Percentiles rank a stretch among this genome's conserved stretches.
Conservation (phyloP, 2,113 vertebrate species). For the Trochalopteron elliotii region DNA sequence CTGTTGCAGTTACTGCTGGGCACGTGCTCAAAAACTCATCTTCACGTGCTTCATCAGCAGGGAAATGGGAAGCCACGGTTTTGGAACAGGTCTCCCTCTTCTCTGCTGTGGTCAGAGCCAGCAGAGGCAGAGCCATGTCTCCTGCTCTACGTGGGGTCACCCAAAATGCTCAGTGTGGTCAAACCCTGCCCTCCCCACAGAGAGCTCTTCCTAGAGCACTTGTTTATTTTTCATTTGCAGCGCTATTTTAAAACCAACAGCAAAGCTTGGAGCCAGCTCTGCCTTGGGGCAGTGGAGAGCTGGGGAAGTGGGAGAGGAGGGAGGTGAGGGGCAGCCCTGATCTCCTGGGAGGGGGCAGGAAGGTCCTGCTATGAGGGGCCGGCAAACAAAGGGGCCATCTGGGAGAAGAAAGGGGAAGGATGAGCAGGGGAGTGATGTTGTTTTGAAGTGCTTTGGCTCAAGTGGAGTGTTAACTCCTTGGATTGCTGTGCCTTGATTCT, state of each 20-base stretch:
- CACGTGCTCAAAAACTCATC: not conserved
- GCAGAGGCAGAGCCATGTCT: not conserved
- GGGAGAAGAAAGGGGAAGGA: constrained; percentile 19
- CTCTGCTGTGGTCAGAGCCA: fast-evolving
- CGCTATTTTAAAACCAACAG: not conserved
- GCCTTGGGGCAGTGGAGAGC: not conserved
- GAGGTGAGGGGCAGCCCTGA: not conserved
- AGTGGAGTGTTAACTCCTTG: constrained; percentile 7
- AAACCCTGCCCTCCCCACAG: not conserved
- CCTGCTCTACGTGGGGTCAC: not conserved
- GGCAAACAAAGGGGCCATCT: constrained; percentile 59
- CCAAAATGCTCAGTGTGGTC: not conserved
- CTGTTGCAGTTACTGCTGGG: not conserved
- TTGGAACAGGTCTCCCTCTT: not conserved
- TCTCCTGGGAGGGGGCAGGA: constrained; percentile 1
- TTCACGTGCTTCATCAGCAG: not conserved
- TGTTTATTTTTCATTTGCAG: not conserved
- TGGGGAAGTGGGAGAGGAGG: not conserved
- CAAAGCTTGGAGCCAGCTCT: not conserved
- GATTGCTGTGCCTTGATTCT: constrained; percentile 22
- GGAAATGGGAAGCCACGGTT: not conserved
- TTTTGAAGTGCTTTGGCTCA: constrained; percentile 37
- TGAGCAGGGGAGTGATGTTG: not conserved
- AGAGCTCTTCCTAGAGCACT: not conserved
- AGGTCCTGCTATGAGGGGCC: constrained; percentile 17